phyloP scores from a whole-genome alignment of 2,113 vertebrate species.

The Oreocharis arfaki region DNA sequence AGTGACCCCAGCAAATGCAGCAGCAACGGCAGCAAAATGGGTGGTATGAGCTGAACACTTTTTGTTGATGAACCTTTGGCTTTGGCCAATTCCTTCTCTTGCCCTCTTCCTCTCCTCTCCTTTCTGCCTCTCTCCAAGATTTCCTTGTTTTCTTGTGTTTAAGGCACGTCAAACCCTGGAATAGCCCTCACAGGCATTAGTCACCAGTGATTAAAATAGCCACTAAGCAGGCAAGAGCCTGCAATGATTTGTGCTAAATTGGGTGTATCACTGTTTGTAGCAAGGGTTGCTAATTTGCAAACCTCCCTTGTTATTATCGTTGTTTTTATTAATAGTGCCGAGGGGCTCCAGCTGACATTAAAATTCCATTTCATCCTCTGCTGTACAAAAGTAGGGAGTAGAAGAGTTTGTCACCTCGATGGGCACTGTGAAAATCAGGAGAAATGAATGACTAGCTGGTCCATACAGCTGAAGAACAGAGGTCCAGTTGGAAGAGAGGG shows the following conservation, averaged over 20 bases:
- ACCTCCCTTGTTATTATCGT: slow-evolving; percentile 28
- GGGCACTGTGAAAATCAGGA: neutral
- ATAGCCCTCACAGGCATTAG: slow-evolving; percentile 62
- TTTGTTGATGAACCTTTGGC: slow-evolving; percentile 12
- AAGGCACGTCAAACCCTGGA: slow-evolving; percentile 53
- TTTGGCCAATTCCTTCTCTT: neutral
- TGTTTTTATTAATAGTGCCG: slow-evolving; percentile 22
- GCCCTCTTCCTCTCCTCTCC: neutral
- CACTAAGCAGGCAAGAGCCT: slow-evolving; percentile 52
- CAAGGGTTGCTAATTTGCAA: slow-evolving; percentile 54
- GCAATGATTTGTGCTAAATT: slow-evolving; percentile 53
- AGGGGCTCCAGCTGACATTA: slow-evolving; percentile 19
- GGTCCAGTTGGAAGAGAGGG: neutral
- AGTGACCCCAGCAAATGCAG: slow-evolving; percentile 29
- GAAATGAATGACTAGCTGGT: neutral
- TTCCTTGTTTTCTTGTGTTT: slow-evolving; percentile 33
- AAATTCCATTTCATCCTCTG: neutral
- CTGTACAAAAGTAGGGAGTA: neutral
- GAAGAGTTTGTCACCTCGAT: neutral
- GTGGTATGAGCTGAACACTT: neutral
- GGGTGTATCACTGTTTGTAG: slow-evolving; percentile 49
- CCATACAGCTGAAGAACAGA: neutral
- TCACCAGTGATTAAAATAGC: slow-evolving; percentile 62
- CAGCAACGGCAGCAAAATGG: neutral
- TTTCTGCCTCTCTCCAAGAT: neutral